Percentiles rank a stretch among this genome's conserved stretches.
These are phyloP conservation scores for Heliangelus exortis DNA, from an alignment of 2,797 vertebrate species.

Conservation along the genomic window DNA sequence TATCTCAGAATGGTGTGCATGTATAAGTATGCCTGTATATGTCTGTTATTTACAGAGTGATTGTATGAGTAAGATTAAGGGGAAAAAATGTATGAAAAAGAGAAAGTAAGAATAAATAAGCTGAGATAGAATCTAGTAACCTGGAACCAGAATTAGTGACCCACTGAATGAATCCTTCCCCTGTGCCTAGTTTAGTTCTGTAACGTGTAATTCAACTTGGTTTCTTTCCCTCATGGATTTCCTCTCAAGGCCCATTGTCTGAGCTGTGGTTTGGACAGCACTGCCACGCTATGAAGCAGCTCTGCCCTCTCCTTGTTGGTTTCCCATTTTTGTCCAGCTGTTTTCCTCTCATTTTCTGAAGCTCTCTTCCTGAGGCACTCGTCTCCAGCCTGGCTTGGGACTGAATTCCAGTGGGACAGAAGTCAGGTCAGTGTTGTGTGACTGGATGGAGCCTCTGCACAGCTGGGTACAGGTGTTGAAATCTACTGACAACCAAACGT, in stretches of 20 bases:
- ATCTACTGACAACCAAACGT: background rate
- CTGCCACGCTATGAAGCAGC: background rate
- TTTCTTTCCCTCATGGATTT: background rate
- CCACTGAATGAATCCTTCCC: background rate
- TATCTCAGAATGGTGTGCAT: background rate
- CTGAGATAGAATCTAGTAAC: background rate
- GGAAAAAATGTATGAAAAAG: background rate
- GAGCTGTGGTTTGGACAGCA: background rate
- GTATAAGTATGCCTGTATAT: background rate
- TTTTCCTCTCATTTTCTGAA: background rate
- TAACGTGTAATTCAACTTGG: background rate
- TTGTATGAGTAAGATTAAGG: background rate
- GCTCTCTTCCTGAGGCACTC: background rate
- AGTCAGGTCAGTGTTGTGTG: background rate
- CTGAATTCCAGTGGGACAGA: background rate
- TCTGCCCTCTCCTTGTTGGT: background rate
- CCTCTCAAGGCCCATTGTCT: background rate
- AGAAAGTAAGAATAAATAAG: background rate
- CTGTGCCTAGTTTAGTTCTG: background rate
- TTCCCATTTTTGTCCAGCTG: background rate
- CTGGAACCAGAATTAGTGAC: background rate
- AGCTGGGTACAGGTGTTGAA: background rate
- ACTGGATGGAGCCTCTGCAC: background rate
- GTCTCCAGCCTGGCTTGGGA: background rate
- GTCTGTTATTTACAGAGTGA: background rate